These are phyloP conservation scores for Hydraecia micacea DNA, from an alignment of 2,888 invertebrate genomes.

Conservation along the genomic window DNA sequence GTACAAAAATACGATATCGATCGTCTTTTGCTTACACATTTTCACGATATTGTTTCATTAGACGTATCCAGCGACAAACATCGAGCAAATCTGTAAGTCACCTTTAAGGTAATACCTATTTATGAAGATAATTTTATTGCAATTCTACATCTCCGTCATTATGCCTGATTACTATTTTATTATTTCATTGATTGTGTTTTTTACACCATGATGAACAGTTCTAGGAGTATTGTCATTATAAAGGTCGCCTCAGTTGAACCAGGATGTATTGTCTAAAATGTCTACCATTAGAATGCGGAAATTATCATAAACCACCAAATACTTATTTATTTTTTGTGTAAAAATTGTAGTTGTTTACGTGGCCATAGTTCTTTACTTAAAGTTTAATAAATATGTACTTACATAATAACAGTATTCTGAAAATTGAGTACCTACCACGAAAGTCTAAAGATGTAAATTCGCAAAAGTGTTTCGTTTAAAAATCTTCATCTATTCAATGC, in stretches of 20 bases:
- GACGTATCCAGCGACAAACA: background rate
- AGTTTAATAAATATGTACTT: background rate
- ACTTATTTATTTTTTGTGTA: slow-evolving; percentile 18
- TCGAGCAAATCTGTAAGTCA: background rate
- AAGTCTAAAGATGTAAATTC: background rate
- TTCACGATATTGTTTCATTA: background rate
- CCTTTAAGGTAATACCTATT: background rate
- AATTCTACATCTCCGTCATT: background rate
- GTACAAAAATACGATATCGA: background rate
- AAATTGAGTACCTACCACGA: background rate
- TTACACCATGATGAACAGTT: slow-evolving; percentile 6
- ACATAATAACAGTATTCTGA: background rate
- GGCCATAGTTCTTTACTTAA: background rate
- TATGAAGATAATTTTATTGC: background rate
- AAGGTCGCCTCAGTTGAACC: slow-evolving; percentile 2
- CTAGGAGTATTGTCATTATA: background rate
- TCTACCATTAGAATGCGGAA: slow-evolving; percentile 42
- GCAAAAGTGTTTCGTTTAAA: background rate
- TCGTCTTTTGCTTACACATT: background rate
- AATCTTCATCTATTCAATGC: background rate
- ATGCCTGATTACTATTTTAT: slow-evolving; percentile 3
- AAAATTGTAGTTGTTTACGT: background rate
- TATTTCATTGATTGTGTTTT: slow-evolving; percentile 6
- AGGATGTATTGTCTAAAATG: slow-evolving; percentile 45
- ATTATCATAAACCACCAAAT: slow-evolving; percentile 23